Evolutionary conservation across 2,113 vertebrate genomes (phyloP), one percentile per base, ranked within the genome.

Genomic region (Hoplias malabaricus): DNA sequence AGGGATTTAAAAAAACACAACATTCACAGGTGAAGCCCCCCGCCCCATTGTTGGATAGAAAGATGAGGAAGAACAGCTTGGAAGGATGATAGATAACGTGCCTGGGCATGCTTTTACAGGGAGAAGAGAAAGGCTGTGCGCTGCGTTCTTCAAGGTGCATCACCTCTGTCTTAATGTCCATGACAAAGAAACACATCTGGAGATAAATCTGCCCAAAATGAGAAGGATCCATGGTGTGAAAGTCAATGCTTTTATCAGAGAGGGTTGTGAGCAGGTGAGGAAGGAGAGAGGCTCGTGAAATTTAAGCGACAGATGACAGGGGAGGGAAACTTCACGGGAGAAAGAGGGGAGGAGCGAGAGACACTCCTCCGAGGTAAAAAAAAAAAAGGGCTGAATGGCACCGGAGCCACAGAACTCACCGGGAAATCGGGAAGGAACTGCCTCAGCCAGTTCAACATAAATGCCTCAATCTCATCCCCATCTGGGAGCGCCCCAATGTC

Each of bases 401-500:
- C 90, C 88, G 88, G 85, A 88, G 90, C 89, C 91, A 91, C 79
- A 65, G 87, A 89, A 94, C 93, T 96, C 93, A 92, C 93, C 88
- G 69, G 90, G 81, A 89, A 82, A 87, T 90, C 69, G 83, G 90
- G 88, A 89, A 92, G 90, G 89, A 93, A 88, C 89, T 93, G 90
- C 90, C 90, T 93, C 89, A 93, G 92, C 88, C 91, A 94, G 87
- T 93, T 91, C 94, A 92, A 86, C 93, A 94, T 90, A 93, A 93
- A 89, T 90, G 92, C 90, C 92, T 93, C 88, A 91, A 93, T 88
- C 86, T 93, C 92, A 91, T 93, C 89, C 90, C 94, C 94, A 92
- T 94, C 93, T 86, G 92, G 91, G 89, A 95, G 93, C 91, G 90
- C 92, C 86, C 94, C 94, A 93, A 93, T 92, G 88, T 94, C 91